Base-by-base conservation (phyloP, 2,797 vertebrate species). In the Chrosomus eos region DNA sequence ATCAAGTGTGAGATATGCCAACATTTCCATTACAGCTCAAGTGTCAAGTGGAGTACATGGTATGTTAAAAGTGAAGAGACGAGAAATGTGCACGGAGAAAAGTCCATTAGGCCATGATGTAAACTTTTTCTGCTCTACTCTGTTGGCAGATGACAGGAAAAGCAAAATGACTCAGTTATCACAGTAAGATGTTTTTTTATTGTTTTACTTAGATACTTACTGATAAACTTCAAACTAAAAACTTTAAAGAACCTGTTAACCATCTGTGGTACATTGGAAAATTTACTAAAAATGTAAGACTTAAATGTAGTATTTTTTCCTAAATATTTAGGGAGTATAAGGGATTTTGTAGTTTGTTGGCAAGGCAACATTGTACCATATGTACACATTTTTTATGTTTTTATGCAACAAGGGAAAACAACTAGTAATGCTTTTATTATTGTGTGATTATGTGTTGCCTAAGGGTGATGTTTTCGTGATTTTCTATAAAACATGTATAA, bases 1-100 rank as follows among this genome's bases (percentile, higher is more conserved):
- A 77, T 75, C 58, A 82, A 89, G 80, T 70, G 62, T 85, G 83
- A 86, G 89, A 92, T 92, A 92, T 79, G 90, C 79, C 89, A 86
- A 43, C 6, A 28, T 81, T 84, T 77, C 82, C 84, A 87, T 92
- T 89, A 89, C 79, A 48, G n/a, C 71, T 43, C 28, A 58, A 64
- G 43, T 68, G 72, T 82, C 53, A 84, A 62, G 40, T 75, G 77
- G 64, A 83, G 78, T 33, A 33, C 33, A 45, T 75, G 9, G 19
- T 87, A 80, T 73, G 64, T 84, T 85, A 86, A 68, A 28, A 77
- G 82, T 19, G 60, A 84, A 81, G 55, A 87, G 62, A 80, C 45
- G 36, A 81, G 78, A 85, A 85, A 55, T 72, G 19, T 62, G 40
- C 23, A 19, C 19, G 3, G 31, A 33, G 31, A 33, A 33, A 55